Evolutionary conservation across 2,113 vertebrate genomes (phyloP), one percentile per base, ranked within the genome.

Genomic region (Colinus virginianus): DNA sequence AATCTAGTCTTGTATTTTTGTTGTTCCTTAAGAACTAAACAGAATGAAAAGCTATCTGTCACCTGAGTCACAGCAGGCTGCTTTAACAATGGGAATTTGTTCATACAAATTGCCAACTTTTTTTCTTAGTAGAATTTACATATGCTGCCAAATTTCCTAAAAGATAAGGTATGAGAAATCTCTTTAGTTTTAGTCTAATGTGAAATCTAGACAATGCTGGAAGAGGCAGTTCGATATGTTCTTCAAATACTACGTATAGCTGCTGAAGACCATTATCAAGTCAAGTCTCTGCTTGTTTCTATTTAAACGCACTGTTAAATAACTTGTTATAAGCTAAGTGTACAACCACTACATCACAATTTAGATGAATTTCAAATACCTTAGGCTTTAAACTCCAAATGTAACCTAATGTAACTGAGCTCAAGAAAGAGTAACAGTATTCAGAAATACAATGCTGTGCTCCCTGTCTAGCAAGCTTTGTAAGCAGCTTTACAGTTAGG

Each of bases 401-500:
- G 13, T 26, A 38, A 62, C 28, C 11, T 43, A 61, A 28, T 6
- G 0, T 46, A 89, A 45, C 7, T 46, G 76, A 67, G 34, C 9
- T 70, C 25, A 43, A 15, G 4, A 17, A 58, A 7, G 46, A 51
- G 32, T 80, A 95, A 87, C 14, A 90, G 46, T 28, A 82, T 88
- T 96, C 87, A 88, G 74, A 6, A 92, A 68, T 25, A 9, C 67
- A 86, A 1, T 48, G n/a, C 21, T 53, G 40, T 38, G 28, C 51
- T 95, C 95, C 79, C 74, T 94, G 70, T 75, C 90, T 75, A 93
- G 55, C 0, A 5, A 94, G 88, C 82, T 75, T 82, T 49, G 77
- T 77, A 88, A 96, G 91, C 95, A 79, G 92, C 87, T 96, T 84
- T 56, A 71, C 9, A 88, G 59, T 66, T 84, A 88, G 81, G 42